Evolutionary conservation across 2,888 invertebrate species (phyloP).

Genomic region (Drosophila neutralis): DNA sequence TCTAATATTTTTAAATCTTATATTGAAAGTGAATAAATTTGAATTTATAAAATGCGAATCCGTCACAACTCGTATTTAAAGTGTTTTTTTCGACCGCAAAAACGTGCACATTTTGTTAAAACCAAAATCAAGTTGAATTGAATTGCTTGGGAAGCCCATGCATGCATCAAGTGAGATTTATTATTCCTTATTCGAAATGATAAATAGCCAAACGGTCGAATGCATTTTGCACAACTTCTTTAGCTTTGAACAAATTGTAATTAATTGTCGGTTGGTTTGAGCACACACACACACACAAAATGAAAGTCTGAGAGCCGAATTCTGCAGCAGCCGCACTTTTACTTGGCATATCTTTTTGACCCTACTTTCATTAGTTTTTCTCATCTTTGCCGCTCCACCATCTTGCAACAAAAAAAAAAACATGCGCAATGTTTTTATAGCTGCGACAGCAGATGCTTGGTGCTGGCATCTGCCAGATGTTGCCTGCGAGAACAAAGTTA

Average conservation of each 20-base stretch:
- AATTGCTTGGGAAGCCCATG: background rate
- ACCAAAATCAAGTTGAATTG: background rate
- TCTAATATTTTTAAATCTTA: too few species aligned
- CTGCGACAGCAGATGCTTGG: background rate
- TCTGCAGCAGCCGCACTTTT: background rate
- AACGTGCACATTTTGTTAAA: background rate
- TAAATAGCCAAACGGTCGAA: background rate
- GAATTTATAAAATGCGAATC: too few species aligned
- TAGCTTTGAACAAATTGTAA: background rate
- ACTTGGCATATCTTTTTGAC: background rate
- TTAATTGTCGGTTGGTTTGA: background rate
- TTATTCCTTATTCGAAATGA: background rate
- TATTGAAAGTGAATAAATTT: too few species aligned
- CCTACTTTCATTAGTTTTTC: slow-evolving; percentile 1
- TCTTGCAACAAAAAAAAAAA: background rate
- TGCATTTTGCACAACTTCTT: background rate
- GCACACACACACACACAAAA: background rate
- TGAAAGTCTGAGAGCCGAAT: background rate
- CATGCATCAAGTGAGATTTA: background rate
- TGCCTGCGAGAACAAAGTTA: background rate
- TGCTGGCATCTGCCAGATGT: background rate
- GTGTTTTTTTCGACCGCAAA: too few species aligned
- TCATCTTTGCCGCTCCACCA: background rate
- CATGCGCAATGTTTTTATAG: background rate
- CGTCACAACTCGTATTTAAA: too few species aligned